phyloP scores from a whole-genome alignment of 2,797 vertebrate genomes.

The Protonibea diacanthus region DNA sequence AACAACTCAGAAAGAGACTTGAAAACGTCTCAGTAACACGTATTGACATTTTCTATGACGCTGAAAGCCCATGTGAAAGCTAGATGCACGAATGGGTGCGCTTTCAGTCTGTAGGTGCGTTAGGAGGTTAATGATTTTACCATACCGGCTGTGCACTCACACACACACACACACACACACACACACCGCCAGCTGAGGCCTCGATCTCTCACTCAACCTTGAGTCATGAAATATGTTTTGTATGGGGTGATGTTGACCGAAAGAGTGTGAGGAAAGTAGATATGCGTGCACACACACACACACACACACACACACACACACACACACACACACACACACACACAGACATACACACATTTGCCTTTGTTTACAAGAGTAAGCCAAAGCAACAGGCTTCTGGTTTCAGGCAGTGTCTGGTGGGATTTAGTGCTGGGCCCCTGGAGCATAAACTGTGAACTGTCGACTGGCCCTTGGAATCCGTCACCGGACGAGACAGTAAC shows the following conservation, averaged over 20 bases:
- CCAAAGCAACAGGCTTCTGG: constrained; percentile 66
- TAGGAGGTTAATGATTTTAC: constrained; percentile 49
- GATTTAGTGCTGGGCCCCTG: constrained; percentile 62
- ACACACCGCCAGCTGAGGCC: constrained; percentile 23
- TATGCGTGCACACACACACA: constrained; percentile 9
- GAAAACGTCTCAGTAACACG: constrained; percentile 21
- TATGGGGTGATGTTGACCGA: constrained; percentile 46
- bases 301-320: constrained; percentile 14
- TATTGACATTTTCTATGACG: not conserved
- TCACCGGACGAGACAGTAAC: constrained; percentile 47
- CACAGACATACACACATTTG: constrained; percentile 12
- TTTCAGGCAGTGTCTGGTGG: constrained; percentile 71
- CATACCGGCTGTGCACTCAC: not conserved
- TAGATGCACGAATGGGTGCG: not conserved
- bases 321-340: constrained; percentile 23
- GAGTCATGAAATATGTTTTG: constrained; percentile 49
- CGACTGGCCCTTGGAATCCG: constrained; percentile 58
- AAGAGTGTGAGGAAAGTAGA: constrained; percentile 42
- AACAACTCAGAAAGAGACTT: constrained; percentile 25
- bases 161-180: not conserved
- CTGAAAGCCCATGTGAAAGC: constrained; percentile 15
- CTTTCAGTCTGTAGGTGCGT: constrained; percentile 21
- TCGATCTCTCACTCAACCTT: constrained; percentile 45
- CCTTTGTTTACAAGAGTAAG: constrained; percentile 67
- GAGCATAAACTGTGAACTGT: constrained; percentile 68